phyloP scores from a whole-genome alignment of 1,140 invertebrate species.

The Drosophila busckii region DNA sequence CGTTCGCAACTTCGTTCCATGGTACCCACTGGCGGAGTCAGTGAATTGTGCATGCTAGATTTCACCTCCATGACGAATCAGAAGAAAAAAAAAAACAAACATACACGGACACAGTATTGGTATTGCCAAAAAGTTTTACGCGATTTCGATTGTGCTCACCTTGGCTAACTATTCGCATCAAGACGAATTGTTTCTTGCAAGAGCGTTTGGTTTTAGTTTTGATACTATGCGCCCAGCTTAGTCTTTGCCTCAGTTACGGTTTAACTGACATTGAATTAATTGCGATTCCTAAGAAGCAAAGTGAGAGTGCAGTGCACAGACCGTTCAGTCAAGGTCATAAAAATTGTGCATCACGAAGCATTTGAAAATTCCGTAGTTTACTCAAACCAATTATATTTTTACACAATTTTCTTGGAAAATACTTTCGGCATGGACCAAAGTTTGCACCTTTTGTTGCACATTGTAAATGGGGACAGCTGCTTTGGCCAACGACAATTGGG shows the following conservation, averaged over 20 bases:
- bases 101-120: conserved; percentile 14
- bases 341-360: too few relatives aligned
- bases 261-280: conserved; percentile 54
- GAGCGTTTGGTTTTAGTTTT: conserved; percentile 6
- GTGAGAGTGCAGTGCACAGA: neutral
- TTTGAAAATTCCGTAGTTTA: too few relatives aligned
- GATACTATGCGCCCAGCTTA: conserved; percentile 19
- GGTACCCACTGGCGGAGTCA: too few relatives aligned
- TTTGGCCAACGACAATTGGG: conserved; percentile 24
- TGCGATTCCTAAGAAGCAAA: conserved; percentile 26
- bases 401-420: too few relatives aligned
- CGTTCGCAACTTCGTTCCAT: too few relatives aligned
- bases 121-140: conserved; percentile 54
- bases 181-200: conserved; percentile 1
- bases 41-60: conserved; percentile 34
- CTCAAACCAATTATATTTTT: too few relatives aligned
- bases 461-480: conserved; percentile 1
- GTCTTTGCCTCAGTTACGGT: conserved; percentile 47
- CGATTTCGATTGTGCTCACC: conserved; percentile 39
- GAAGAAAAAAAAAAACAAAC: too few relatives aligned
- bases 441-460: neutral
- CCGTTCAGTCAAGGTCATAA: too few relatives aligned
- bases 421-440: too few relatives aligned
- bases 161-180: conserved; percentile 36
- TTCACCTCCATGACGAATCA: too few relatives aligned